phyloP scores from a whole-genome alignment of 2,888 invertebrate genomes.

The Lingula anatina region DNA sequence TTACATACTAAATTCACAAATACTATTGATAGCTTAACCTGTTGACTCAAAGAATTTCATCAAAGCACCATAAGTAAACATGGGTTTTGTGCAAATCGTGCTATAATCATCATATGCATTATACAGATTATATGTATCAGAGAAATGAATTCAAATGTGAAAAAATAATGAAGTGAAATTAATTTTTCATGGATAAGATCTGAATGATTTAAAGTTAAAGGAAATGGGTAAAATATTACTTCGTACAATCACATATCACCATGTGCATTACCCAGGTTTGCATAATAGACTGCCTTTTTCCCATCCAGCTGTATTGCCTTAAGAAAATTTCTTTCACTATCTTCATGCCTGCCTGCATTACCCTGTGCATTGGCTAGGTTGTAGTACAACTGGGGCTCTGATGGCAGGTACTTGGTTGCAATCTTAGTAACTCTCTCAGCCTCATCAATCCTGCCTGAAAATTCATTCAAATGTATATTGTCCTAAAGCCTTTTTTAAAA shows the following conservation, averaged over 20 bases:
- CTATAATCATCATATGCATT: no score
- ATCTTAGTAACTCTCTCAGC: conserved; percentile 67
- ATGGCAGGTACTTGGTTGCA: conserved; percentile 68
- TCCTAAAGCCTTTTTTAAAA: no score
- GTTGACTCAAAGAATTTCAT: no score
- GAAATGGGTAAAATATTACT: no score
- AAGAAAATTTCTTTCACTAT: conserved; percentile 77
- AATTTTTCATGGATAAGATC: no score
- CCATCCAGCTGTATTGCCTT: conserved; percentile 66
- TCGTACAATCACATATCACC: conserved; percentile 1
- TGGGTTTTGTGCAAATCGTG: background rate
- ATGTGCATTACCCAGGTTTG: conserved; percentile 72
- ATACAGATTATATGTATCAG: no score
- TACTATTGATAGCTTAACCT: no score
- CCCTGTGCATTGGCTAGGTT: conserved; percentile 85
- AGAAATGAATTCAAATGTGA: no score
- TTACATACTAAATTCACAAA: no score
- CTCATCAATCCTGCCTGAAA: conserved; percentile 62
- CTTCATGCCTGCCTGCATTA: conserved; percentile 69
- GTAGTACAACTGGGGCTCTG: conserved; percentile 75
- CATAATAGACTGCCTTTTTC: conserved; percentile 74
- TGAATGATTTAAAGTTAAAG: no score
- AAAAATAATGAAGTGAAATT: no score
- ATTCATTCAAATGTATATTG: background rate
- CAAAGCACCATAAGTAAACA: no score